Percentiles rank a stretch among this genome's conserved stretches.
These are phyloP conservation scores for Drosophila ustulata DNA, from an alignment of 2,888 invertebrate species.

Conservation along the genomic window DNA sequence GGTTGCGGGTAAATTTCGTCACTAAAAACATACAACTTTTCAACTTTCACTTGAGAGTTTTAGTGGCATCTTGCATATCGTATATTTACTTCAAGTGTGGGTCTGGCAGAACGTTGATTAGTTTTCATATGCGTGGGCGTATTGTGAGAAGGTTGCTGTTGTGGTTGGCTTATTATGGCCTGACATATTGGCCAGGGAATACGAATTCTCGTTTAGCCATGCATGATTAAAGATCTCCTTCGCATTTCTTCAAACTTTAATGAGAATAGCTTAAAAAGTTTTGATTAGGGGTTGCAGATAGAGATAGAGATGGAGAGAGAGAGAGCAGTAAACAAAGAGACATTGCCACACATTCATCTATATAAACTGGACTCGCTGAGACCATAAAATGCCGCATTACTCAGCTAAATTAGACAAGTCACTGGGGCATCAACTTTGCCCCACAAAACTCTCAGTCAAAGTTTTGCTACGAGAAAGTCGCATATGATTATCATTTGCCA, in stretches of 20 bases:
- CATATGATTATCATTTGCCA: neutral
- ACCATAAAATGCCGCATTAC: constrained; percentile 15
- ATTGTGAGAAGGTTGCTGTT: neutral
- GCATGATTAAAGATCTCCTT: constrained; percentile 68
- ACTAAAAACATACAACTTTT: constrained; percentile 55
- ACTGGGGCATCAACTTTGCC: constrained; percentile 12
- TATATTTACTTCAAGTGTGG: neutral
- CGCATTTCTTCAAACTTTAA: constrained; percentile 54
- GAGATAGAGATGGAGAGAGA: neutral
- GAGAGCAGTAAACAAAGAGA: constrained; percentile 23
- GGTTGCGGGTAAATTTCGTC: constrained; percentile 29
- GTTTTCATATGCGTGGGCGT: constrained; percentile 46
- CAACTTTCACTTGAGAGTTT: constrained; percentile 69
- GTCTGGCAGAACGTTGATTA: constrained; percentile 60
- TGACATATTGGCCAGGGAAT: constrained; percentile 62
- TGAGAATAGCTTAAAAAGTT: constrained; percentile 65
- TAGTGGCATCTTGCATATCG: constrained; percentile 46
- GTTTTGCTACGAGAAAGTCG: neutral
- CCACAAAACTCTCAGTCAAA: neutral
- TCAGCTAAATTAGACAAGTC: constrained; percentile 26
- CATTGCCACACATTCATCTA: constrained; percentile 31
- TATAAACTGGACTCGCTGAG: constrained; percentile 29
- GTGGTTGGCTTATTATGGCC: constrained; percentile 47
- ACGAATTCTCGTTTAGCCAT: constrained; percentile 48
- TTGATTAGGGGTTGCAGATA: constrained; percentile 30